Evolutionary conservation across 2,888 invertebrate species (phyloP).

Genomic region (Torymus texanus): DNA sequence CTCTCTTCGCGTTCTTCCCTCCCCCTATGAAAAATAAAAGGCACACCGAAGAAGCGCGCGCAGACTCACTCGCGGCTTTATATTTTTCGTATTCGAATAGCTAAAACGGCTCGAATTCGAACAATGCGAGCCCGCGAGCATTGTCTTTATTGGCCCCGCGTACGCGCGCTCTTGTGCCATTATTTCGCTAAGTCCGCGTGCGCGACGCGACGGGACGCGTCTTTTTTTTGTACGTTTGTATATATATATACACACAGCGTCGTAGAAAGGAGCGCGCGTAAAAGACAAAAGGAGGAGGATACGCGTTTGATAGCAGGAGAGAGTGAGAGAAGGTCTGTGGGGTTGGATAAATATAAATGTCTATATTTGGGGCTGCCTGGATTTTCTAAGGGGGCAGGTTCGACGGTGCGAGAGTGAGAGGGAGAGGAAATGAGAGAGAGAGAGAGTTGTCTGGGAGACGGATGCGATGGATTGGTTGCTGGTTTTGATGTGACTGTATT

Average conservation of each 20-base stretch:
- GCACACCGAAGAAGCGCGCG: neutral
- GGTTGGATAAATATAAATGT: constrained; percentile 43
- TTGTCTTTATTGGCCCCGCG: constrained; percentile 54
- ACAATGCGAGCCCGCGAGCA: constrained; percentile 51
- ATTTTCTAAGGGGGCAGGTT: too few relatives aligned
- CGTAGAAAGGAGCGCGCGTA: constrained; percentile 15
- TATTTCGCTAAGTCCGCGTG: constrained; percentile 42
- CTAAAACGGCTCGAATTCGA: constrained; percentile 49
- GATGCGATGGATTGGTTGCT: too few relatives aligned
- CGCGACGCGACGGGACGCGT: constrained; percentile 25
- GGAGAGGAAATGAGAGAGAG: too few relatives aligned
- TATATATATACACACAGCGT: neutral
- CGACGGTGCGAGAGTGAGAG: too few relatives aligned
- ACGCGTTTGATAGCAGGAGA: constrained; percentile 36
- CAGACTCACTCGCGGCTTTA: constrained; percentile 19
- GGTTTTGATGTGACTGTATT: too few relatives aligned
- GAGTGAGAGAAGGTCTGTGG: neutral
- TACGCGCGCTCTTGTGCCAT: constrained; percentile 26
- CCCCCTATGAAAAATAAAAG: neutral
- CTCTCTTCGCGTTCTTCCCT: too few relatives aligned
- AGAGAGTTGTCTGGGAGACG: too few relatives aligned
- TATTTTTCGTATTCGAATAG: constrained; percentile 42
- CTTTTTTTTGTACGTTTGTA: constrained; percentile 48
- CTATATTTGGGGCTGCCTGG: neutral
- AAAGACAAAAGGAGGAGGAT: constrained; percentile 40